Evolutionary conservation across 1,140 invertebrate genomes (phyloP).

Genomic region (Drosophila tsacasi): DNA sequence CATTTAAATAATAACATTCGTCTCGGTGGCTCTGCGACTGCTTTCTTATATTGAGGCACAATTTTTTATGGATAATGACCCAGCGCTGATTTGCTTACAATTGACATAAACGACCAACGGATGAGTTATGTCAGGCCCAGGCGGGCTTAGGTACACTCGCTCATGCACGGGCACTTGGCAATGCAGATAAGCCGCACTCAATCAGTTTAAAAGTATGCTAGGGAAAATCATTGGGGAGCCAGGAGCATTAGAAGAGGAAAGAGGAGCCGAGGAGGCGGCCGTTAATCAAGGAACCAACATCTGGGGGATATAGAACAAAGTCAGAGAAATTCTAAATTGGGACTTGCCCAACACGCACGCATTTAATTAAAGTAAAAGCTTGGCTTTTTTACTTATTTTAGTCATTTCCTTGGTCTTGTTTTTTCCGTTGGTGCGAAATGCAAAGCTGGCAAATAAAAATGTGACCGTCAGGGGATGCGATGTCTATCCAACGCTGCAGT

Average conservation of each 20-base stretch:
- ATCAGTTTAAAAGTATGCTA: slow-evolving; percentile 80
- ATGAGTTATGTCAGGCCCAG: slow-evolving; percentile 73
- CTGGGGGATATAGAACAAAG: slow-evolving; percentile 52
- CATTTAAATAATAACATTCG: slow-evolving; percentile 83
- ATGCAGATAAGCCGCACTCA: slow-evolving; percentile 77
- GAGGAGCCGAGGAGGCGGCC: slow-evolving; percentile 46
- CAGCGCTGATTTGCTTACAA: slow-evolving; percentile 80
- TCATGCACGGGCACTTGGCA: slow-evolving; percentile 19
- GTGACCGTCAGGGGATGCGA: slow-evolving; percentile 65
- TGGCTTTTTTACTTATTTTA: slow-evolving; percentile 58
- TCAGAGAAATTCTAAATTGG: slow-evolving; percentile 71
- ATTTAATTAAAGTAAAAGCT: slow-evolving; percentile 83
- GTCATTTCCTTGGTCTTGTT: slow-evolving; percentile 20
- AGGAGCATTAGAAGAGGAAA: slow-evolving; percentile 11
- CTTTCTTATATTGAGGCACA: slow-evolving; percentile 22
- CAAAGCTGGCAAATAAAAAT: slow-evolving; percentile 45
- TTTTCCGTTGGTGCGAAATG: slow-evolving; percentile 51
- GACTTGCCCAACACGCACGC: slow-evolving; percentile 73
- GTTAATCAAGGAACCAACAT: slow-evolving; percentile 70
- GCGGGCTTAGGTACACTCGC: slow-evolving; percentile 38
- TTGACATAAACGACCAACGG: slow-evolving; percentile 76
- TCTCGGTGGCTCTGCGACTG: slow-evolving; percentile 66
- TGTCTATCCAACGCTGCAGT: slow-evolving; percentile 35
- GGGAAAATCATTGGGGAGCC: slow-evolving; percentile 31
- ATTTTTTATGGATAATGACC: slow-evolving; percentile 59